These are phyloP conservation scores for Morpho deidamia DNA, from an alignment of 2,888 invertebrate genomes.

Conservation along the genomic window DNA sequence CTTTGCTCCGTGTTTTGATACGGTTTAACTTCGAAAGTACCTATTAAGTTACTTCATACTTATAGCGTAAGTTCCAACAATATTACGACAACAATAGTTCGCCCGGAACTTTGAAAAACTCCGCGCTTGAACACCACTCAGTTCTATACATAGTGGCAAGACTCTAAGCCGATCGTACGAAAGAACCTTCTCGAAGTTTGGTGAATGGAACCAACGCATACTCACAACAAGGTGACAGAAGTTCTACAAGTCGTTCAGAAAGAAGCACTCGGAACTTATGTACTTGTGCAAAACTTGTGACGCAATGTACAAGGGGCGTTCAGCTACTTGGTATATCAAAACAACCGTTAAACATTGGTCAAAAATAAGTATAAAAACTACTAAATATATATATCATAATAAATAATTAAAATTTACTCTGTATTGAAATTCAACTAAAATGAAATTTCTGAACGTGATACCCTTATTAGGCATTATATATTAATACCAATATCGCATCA, in stretches of 20 bases:
- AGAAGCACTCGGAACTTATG: conserved; percentile 45
- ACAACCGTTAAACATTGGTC: background rate
- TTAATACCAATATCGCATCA: too few relatives aligned
- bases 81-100: conserved; percentile 48
- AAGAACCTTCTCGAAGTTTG: conserved; percentile 57
- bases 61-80: conserved; percentile 30
- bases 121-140: conserved; percentile 54
- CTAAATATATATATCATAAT: too few relatives aligned
- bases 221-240: conserved; percentile 55
- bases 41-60: conserved; percentile 3
- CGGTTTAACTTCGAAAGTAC: background rate
- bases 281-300: conserved; percentile 30
- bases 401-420: too few relatives aligned
- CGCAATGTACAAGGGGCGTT: conserved; percentile 14
- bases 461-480: too few relatives aligned
- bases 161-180: conserved; percentile 68
- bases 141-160: conserved; percentile 52
- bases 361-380: too few relatives aligned
- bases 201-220: conserved; percentile 58
- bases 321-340: background rate
- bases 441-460: too few relatives aligned
- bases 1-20: background rate
- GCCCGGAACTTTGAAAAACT: conserved; percentile 47
- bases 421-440: too few relatives aligned
- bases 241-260: conserved; percentile 45